Conservation (phyloP, 2,888 invertebrate species). For the Tetanocera ferruginea region DNA sequence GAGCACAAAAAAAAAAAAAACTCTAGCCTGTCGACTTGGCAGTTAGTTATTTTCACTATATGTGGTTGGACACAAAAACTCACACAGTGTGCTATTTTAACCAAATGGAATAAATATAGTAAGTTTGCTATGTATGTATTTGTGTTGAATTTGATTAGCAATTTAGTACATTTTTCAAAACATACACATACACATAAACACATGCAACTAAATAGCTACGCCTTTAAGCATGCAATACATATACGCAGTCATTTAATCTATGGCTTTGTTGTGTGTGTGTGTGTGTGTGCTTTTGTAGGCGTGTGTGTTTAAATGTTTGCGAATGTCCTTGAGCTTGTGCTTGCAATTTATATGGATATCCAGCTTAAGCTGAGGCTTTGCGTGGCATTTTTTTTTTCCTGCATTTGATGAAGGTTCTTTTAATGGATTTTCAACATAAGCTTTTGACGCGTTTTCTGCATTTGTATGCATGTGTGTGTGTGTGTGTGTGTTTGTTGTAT, state of each 20-base stretch:
- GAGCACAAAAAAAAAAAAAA: neutral
- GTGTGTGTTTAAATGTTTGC: neutral
- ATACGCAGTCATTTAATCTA: neutral
- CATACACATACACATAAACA: neutral
- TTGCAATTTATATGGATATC: slow-evolving; percentile 13
- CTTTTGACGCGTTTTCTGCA: slow-evolving; percentile 5
- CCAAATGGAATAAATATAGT: neutral
- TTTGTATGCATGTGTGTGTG: neutral
- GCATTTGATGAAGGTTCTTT: slow-evolving; percentile 21
- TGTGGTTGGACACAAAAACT: neutral
- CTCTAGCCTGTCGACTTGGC: neutral
- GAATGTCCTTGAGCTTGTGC: neutral
- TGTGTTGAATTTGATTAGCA: slow-evolving; percentile 7
- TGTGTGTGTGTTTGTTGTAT: neutral
- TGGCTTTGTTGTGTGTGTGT: too few relatives aligned
- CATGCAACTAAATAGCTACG: neutral
- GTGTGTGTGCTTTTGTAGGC: neutral
- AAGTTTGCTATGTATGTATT: neutral
- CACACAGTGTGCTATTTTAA: neutral
- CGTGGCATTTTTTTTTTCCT: slow-evolving; percentile 1
- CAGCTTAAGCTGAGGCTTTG: slow-evolving; percentile 1
- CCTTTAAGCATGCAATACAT: neutral
- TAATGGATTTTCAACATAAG: slow-evolving; percentile 22
- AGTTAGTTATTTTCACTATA: neutral
- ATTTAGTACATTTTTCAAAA: neutral